Evolutionary conservation across 92 coral and sea anemone genomes (phyloP), one percentile per base, ranked within the genome.

Genomic region (Plumapathes pennacea): DNA sequence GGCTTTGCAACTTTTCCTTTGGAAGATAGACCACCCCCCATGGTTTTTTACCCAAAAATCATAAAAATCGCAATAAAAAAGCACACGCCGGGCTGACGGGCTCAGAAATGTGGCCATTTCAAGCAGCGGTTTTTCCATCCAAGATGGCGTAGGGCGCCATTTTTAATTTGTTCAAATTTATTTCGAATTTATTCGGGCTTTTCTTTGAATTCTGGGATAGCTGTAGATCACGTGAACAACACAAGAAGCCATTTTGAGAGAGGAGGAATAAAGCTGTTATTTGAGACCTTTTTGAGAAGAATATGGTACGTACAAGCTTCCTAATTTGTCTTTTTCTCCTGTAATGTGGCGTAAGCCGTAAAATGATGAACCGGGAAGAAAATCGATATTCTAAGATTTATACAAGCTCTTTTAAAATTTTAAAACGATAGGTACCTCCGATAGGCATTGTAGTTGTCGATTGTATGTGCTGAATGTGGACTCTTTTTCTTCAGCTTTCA

Each of bases 331-430:
- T 31, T 53, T 32, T 53, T n/a, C 14, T 40, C 0, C 20, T 10
- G 14, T 11, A 10, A 11, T 40, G 46, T 40, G 10, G 20, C 2
- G 20, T n/a, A 23, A 0, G 5, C 46, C 20, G 10, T n/a, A 10
- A 18, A 4, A 54, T 32, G 32, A 32, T 54, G 38, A 45, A 54
- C 20, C 23, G 60, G 60, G 38, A 54, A 32, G 60, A 31, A 54
- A 54, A 17, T 65, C 72, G 50, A 25, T 37, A 54, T 30, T 54
- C 27, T 41, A 54, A 54, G 17, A 57, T 57, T 57, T 57, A 46
- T 57, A 57, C 27, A 57, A 19, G 64, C 50, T 57, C 33, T 57
- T 57, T 49, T 57, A 57, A 57, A 57, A 57, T 57, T 57, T 57
- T 57, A 57, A 57, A 34, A 38, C 19, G 65, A 57, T 34, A 36